Evolutionary conservation across 1,140 invertebrate species (phyloP), one percentile per base, ranked within the genome.

Genomic region (Archegozetes longisetosus): DNA sequence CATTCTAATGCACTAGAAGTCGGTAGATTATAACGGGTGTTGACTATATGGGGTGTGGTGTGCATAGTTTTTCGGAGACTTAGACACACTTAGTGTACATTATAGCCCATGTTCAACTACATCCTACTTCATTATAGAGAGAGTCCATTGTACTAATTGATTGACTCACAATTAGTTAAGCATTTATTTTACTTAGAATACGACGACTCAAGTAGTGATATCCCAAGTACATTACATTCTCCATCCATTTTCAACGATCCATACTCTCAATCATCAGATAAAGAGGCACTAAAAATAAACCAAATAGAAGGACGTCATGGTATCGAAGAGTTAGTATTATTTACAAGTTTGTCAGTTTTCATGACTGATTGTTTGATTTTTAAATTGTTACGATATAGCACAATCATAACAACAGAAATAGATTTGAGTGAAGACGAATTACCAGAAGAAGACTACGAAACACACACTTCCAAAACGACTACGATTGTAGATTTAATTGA

Each of bases 231-330:
- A 2, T 20, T 53, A 3, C 22, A 51, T 28, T 3, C 57, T n/a
- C 57, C 57, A 32, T 20, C 57, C 2, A 58, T 58, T 25, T 50
- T 58, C 17, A 27, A 50, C 47, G 57, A 58, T 25, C 57, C 57
- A 20, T 58, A 58, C 25, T 40, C 48, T 24, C 14, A 24, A 3
- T 4, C 52, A 22, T 17, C 40, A 6, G n/a, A 9, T 17, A 40
- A 40, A 17, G 32, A 40, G 17, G 17, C 6, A 9, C 32, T 40
- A 17, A 6, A 17, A 40, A 9, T 17, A 40, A 40, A 40, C 17
- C 32, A 17, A 9, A 51, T 60, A 20, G 61, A 62, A 23, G 61
- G 58, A 13, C 58, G 57, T 12, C 24, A 46, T 29, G 29, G 57
- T 3, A 47, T 61, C n/a, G 57, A 60, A 28, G 60, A 60, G 26